Evolutionary conservation across 2,797 vertebrate species (phyloP), one percentile per base, ranked within the genome.

Genomic region (Mus spretus): DNA sequence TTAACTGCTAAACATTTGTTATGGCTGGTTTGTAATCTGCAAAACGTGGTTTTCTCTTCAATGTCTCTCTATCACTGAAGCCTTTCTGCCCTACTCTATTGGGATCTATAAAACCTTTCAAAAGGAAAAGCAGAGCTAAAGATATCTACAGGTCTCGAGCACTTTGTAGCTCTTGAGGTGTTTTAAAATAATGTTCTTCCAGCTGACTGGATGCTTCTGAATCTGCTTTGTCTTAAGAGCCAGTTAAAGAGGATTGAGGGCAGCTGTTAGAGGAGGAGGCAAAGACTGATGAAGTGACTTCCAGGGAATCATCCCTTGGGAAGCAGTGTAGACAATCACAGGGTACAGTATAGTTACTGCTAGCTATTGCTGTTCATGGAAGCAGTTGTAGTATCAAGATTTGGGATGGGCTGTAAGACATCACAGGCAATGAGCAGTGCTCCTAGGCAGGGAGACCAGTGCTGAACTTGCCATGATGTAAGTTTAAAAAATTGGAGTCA

Each of bases 141-240:
- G 93, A 74, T 86, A 55, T 90, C 90, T 95, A 85, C 1, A 89
- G 57, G 47, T 93, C 57, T 92, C 82, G n/a, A 77, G 74, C 61
- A 92, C 78, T 93, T 95, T 79, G 61, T 26, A 90, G 61, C 34
- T 90, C 96, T 91, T 72, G 47, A 96, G 92, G 28, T 93, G 28
- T 72, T 91, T 90, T 89, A 44, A 82, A 95, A 92, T 94, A 92
- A 90, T 91, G n/a, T 65, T 7, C 79, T 93, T 15, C 94, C 75
- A 72, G 44, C 81, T 81, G 82, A 87, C 77, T 70, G 50, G 26
- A 55, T 91, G 59, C 24, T 89, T 22, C n/a, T 65, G 77, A 63
- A 31, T 95, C 87, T 87, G 63, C 31, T 75, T 65, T 20, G 57
- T 83, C 70, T 92, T 10, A 47, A 22, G 28, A 95, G 37, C 9